Evolutionary conservation across 2,113 vertebrate species (phyloP).

Genomic region (Chionodraco myersi): DNA sequence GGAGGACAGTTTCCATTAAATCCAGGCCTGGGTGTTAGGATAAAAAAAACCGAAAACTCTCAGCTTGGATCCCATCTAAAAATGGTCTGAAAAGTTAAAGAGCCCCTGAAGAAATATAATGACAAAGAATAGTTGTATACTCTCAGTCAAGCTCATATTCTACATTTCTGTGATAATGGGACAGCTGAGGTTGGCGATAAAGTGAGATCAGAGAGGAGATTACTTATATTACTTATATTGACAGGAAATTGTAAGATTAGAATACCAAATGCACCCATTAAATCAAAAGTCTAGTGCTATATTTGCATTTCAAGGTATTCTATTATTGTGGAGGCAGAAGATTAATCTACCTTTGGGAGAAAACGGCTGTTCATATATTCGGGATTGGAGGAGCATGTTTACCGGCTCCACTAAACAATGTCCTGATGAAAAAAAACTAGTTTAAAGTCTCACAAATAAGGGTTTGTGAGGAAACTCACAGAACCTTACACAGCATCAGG

Average conservation of each 20-base stretch:
- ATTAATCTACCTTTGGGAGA: neutral
- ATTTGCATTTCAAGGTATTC: conserved; percentile 30
- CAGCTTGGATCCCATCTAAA: neutral
- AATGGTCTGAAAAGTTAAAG: conserved; percentile 34
- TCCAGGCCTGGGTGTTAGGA: neutral
- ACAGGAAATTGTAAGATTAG: neutral
- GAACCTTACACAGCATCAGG: neutral
- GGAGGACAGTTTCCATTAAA: neutral
- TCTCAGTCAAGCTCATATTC: conserved; percentile 14
- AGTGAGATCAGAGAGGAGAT: conserved; percentile 22
- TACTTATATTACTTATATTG: conserved; percentile 1
- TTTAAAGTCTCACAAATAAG: conserved; percentile 21
- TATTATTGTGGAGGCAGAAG: conserved; percentile 7
- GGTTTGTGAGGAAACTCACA: neutral
- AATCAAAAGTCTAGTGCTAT: neutral
- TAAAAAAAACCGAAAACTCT: neutral
- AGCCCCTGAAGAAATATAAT: conserved; percentile 32
- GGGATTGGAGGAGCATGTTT: neutral
- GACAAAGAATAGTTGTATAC: conserved; percentile 33
- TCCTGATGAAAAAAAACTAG: conserved; percentile 2
- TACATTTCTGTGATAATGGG: conserved; percentile 50
- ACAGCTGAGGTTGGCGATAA: conserved; percentile 50
- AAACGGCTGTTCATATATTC: neutral
- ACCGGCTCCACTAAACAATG: conserved; percentile 1
- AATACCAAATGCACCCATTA: neutral